Base-by-base conservation (phyloP, 2,888 invertebrate genomes). In the Horisme vitalbata region DNA sequence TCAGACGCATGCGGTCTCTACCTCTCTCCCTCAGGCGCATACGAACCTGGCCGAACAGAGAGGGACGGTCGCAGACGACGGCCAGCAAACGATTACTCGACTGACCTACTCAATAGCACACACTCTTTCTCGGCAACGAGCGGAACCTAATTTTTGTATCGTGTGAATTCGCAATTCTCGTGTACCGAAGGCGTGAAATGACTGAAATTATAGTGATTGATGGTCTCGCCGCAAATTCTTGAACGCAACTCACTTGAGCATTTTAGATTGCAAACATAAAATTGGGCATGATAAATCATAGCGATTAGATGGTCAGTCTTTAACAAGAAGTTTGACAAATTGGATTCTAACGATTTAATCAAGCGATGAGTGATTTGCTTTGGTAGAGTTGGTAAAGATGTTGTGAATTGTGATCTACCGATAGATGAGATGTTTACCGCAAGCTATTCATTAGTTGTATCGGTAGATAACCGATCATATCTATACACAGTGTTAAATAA, bases 111-210 rank as follows among this genome's bases (percentile, higher is more conserved):
- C 85, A 79, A 75, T 45, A 66, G 78, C 74, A 79, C 83, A 88
- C 81, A 90, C 90, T 91, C 90, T 91, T 91, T 91, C 90, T 91
- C 85, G 83, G 79, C 79, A 72, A 81, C 85, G 85, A 86, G 77
- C 80, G 84, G 80, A 85, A 90, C 88, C 90, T 88, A 87, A 87
- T 89, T 90, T 83, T 83, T 79, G 75, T 79, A 75, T 75, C 80
- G 79, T 81, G 81, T 81, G 81, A 83, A 84, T 83, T 82, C 70
- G 77, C 78, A 78, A 79, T 65, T 68, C 71, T 63, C 59, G 61
- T 62, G 63, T 63, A 72, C 67, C 21, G 23, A 68, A 70, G 70
- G 73, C 74, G 76, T 79, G 75, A 78, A 83, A 82, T 79, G 75
- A 79, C 71, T 70, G 69, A 72, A 66, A 80, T 59, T 53, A 55